Evolutionary conservation across 1,140 invertebrate species (phyloP), one percentile per base, ranked within the genome.

Genomic region (Caerostris darwini): DNA sequence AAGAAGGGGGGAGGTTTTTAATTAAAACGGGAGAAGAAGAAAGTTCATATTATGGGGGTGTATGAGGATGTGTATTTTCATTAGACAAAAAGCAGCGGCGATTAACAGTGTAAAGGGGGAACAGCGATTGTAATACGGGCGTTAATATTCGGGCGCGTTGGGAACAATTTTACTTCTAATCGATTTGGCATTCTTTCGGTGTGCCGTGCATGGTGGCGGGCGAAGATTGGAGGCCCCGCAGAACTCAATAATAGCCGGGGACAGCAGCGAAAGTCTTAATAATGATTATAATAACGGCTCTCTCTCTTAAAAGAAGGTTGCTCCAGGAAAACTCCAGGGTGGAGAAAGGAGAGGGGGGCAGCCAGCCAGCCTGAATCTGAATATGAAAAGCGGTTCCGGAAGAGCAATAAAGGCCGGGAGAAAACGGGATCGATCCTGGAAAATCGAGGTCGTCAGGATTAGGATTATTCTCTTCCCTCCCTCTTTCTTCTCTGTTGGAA

Each of bases 201-300:
- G 56, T 57, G 54, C 34, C 34, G 2, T 34, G 34, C 34, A 34
- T 34, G 34, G 34, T 34, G 34, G 53, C 53, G 54, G 83, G 83
- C 57, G 71, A 81, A 50, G 53, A 54, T 81, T 54, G 71, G 71
- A 57, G n/a, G 58, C 83, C 83, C 83, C 83, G 83, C 83, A 19
- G 83, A 57, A 88, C 86, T 88, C 86, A 88, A 88, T 88, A 88
- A 88, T 88, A 88, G 86, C 34, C 82, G 58, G 58, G 12, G 64
- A 12, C 64, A 58, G 58, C 83, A 85, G 57, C 83, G 83, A 57
- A 85, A 85, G 83, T 88, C 86, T 88, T 88, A 88, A 88, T 88
- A 88, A 88, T 88, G 86, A 88, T 88, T 88, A 88, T 88, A 88
- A 88, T 88, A 88, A 88, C 86, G 86, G 57, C 59, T n/a, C 17